Evolutionary conservation across 2,888 invertebrate genomes (phyloP), one percentile per base, ranked within the genome.

Genomic region (Cartodere bifasciata): DNA sequence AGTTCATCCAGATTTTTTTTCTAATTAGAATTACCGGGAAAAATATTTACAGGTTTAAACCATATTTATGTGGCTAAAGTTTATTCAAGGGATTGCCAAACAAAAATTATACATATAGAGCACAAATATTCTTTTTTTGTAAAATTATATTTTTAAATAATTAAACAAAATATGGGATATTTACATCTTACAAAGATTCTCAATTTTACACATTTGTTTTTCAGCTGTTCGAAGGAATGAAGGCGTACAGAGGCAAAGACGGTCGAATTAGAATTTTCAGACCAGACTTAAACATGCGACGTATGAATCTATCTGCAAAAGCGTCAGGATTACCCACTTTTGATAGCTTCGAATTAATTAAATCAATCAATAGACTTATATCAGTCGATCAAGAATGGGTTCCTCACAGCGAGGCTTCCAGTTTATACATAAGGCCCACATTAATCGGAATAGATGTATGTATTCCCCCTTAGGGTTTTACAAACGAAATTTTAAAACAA

Each of bases 381-480:
- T 74, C 79, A 49, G 78, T 98, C 40, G 98, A 98, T 57, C 83
- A 86, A 50, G 94, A 94, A 62, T 98, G 97, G 97, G 92, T 98
- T 5, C 98, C 98, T 4, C 82, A 88, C 57, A 77, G 82, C 6
- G 80, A 83, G 49, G 70, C 83, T 21, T 82, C 88, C 47, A 91
- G 94, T 47, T 70, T 99, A 21, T 99, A 99, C 56, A 78, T 99
- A 43, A 71, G 98, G 46, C 98, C 98, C 15, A 92, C 95, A 6
- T 64, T 94, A 31, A 95, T 99, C 51, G 97, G 88, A 37, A 91
- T 88, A 35, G 98, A 98, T 68, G 95, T 95, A 64, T 75, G 78
- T 67, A 42, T 29, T 38, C 12, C 14, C 12, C 12, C 7, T 5
- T 23, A 23, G 24, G 10, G 6, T 7, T 23, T 23, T 9, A 9